Conservation (phyloP, 2,113 vertebrate genomes). For the Triplophysa rosa region DNA sequence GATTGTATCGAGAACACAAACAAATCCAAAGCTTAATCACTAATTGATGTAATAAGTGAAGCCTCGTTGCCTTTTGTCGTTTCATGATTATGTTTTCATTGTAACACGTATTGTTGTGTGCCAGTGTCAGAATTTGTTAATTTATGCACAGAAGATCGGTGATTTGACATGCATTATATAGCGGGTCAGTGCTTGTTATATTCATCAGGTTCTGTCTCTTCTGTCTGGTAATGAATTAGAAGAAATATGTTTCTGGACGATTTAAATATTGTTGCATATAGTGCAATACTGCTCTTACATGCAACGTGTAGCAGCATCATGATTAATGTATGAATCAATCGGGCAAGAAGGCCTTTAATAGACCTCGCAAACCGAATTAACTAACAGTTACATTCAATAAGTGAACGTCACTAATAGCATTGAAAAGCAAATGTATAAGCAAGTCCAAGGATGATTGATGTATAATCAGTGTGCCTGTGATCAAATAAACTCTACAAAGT, state of each 20-base stretch:
- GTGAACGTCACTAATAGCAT: background rate
- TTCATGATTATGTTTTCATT: too few relatives aligned
- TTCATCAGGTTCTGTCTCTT: too few relatives aligned
- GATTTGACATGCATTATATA: background rate
- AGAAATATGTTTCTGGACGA: too few relatives aligned
- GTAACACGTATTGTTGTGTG: too few relatives aligned
- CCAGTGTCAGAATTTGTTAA: background rate
- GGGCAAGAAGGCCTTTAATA: slow-evolving; percentile 38
- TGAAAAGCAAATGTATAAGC: slow-evolving; percentile 35
- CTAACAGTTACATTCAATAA: background rate
- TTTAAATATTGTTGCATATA: background rate
- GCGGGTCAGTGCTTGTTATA: too few relatives aligned
- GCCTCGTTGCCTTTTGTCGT: background rate
- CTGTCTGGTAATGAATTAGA: too few relatives aligned
- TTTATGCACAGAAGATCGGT: background rate
- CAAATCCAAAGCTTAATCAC: background rate
- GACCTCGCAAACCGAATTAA: slow-evolving; percentile 40
- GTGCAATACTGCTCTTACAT: background rate
- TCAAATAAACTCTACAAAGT: slow-evolving; percentile 20
- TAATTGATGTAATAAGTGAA: background rate
- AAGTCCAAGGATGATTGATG: slow-evolving; percentile 42
- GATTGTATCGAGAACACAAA: background rate
- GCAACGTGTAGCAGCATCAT: slow-evolving; percentile 34
- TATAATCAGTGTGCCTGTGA: slow-evolving; percentile 25
- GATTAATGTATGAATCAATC: slow-evolving; percentile 46